Evolutionary conservation across 53 echinoderm and acorn worm species (phyloP).

Genomic region (Mesocentrotus franciscanus): DNA sequence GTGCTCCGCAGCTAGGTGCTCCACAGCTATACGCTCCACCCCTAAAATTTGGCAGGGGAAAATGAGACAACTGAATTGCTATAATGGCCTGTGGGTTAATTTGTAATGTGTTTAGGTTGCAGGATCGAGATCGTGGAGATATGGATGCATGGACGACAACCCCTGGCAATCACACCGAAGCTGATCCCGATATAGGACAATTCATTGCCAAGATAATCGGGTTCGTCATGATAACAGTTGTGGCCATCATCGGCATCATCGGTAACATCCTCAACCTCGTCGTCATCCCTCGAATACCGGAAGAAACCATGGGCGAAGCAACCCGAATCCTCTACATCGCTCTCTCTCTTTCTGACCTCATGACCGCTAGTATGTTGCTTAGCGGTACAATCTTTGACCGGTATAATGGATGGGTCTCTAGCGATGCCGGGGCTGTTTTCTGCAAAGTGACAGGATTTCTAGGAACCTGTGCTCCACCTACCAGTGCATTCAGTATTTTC

Average conservation of each 20-base stretch:
- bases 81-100: too few relatives aligned
- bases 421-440: background rate
- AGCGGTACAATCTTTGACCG: background rate
- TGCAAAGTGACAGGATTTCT: slow-evolving; percentile 12
- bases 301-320: background rate
- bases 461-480: slow-evolving; percentile 3
- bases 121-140: background rate
- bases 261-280: slow-evolving; percentile 38
- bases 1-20: too few relatives aligned
- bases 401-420: background rate
- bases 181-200: background rate
- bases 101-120: background rate
- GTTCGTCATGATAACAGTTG: background rate
- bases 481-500: background rate
- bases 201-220: background rate
- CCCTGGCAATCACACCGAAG: background rate
- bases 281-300: slow-evolving; percentile 37
- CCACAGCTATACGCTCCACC: too few relatives aligned
- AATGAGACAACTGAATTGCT: too few relatives aligned
- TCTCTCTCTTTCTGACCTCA: slow-evolving; percentile 18
- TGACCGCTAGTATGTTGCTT: background rate
- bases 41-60: too few relatives aligned
- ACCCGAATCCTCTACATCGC: background rate
- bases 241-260: background rate
- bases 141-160: background rate